Base-by-base conservation (phyloP, 2,113 vertebrate genomes). In the Dromas ardeola region DNA sequence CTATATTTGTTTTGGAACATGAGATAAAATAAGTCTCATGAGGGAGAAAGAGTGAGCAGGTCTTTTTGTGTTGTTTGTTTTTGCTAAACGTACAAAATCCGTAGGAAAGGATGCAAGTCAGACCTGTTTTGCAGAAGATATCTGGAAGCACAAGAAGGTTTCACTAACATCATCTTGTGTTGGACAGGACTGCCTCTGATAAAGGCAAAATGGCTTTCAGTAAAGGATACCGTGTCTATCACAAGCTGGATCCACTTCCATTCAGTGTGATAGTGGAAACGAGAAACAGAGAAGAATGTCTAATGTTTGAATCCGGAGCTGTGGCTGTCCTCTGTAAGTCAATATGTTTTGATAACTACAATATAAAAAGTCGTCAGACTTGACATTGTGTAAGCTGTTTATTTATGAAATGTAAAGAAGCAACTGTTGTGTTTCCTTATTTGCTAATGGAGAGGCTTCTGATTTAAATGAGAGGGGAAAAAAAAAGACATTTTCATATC, bases 321-420 rank as follows among this genome's bases (percentile, higher is more conserved):
- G 99, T 99, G 63, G 99, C 99, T 34, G 99, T 99, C 66, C 98
- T 99, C 87, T 99, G 99, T 99, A 99, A 99, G 99, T 99, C 4
- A 1, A 56, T 58, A 66, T 47, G 42, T 81, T 55, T 43, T 92
- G 52, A 66, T 93, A 82, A 65, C 42, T 81, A 19, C 63, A 19
- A 12, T 72, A 58, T 53, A 67, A 58, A 45, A 87, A 80, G 63
- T 47, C 62, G n/a, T 17, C 61, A 94, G 63, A 15, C 59, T 36
- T 78, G 61, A 43, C 11, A 1, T 71, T 16, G 17, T 52, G 38
- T 62, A 71, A 93, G 58, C 22, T 69, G 2, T 65, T 80, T 66
- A 10, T 63, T 88, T 78, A 59, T 63, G 59, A 15, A 26, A 40
- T 58, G 36, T n/a, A 34, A 81, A 67, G 32, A 56, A 81, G 27